phyloP scores from a whole-genome alignment of 2,797 vertebrate genomes.

The Periophthalmus magnuspinnatus region DNA sequence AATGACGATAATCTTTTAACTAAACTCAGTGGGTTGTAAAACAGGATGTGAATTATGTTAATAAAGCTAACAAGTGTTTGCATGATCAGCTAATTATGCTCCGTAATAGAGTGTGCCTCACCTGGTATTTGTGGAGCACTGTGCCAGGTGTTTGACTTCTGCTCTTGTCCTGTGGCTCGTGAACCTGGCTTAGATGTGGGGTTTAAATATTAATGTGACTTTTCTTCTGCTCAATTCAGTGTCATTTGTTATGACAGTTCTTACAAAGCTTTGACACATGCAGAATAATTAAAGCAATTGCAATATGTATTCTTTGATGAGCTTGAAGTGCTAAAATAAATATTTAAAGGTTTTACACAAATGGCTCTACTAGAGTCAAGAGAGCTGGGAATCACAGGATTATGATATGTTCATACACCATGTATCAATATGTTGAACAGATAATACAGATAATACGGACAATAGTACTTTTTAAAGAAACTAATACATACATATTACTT shows the following conservation, averaged over 20 bases:
- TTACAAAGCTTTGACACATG: constrained; percentile 14
- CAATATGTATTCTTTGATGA: neutral
- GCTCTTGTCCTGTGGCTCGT: constrained; percentile 44
- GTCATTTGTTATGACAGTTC: constrained; percentile 15
- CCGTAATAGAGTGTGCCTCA: constrained; percentile 48
- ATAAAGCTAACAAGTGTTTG: constrained; percentile 44
- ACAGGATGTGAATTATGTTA: constrained; percentile 25
- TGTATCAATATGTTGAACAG: too few relatives aligned
- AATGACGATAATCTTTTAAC: constrained; percentile 13
- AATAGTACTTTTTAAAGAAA: too few relatives aligned
- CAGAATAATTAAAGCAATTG: neutral
- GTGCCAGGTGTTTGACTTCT: constrained; percentile 53
- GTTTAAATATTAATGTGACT: constrained; percentile 41
- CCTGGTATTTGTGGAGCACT: constrained; percentile 48
- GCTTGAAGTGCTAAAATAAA: neutral
- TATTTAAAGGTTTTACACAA: neutral
- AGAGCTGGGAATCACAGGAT: too few relatives aligned
- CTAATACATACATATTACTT: too few relatives aligned
- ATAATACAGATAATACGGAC: too few relatives aligned
- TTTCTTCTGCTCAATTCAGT: neutral
- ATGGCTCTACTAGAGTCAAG: neutral
- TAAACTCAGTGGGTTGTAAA: constrained; percentile 26
- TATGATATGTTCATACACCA: too few relatives aligned
- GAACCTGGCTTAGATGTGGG: constrained; percentile 21
- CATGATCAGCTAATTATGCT: constrained; percentile 53